A percentile compares a stretch with the other conserved stretches of the same genome.
These are phyloP conservation scores for Heteronetta atricapilla DNA, from an alignment of 2,113 vertebrate species.

Conservation along the genomic window DNA sequence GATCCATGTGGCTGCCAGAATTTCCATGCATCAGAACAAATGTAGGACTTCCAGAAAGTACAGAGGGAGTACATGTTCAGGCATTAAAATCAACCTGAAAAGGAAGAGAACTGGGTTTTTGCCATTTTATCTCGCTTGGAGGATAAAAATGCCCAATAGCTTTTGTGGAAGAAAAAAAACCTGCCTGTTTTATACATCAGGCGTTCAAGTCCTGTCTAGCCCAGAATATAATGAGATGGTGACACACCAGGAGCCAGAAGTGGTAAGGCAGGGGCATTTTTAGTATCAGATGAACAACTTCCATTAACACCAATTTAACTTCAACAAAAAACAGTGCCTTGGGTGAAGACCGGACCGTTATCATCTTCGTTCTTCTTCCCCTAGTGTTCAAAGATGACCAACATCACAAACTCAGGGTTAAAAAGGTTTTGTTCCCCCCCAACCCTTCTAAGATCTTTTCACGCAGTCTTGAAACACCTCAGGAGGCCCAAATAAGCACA, in stretches of 20 bases:
- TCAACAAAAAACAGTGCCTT: neutral
- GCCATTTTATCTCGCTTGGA: neutral
- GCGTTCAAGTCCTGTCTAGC: neutral
- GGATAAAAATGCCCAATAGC: neutral
- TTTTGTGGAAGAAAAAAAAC: neutral
- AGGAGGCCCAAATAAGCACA: neutral
- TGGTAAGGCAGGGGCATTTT: neutral
- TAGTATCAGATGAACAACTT: neutral
- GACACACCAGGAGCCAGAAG: neutral
- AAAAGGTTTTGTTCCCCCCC: neutral
- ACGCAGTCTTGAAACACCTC: neutral
- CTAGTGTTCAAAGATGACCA: neutral
- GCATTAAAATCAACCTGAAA: neutral
- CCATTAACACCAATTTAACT: neutral
- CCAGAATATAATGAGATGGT: neutral
- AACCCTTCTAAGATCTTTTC: neutral
- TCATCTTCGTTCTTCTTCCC: neutral
- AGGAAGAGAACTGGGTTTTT: neutral
- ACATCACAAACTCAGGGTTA: neutral
- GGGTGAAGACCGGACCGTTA: fast-evolving
- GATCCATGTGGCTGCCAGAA: neutral
- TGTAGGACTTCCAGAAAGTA: neutral
- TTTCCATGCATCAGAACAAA: neutral
- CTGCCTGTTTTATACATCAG: neutral
- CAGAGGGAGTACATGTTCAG: neutral